Percentiles rank a stretch among this genome's conserved stretches.
phyloP scores from a whole-genome alignment of 2,888 invertebrate species.

The Noctuana brunneofusca region DNA sequence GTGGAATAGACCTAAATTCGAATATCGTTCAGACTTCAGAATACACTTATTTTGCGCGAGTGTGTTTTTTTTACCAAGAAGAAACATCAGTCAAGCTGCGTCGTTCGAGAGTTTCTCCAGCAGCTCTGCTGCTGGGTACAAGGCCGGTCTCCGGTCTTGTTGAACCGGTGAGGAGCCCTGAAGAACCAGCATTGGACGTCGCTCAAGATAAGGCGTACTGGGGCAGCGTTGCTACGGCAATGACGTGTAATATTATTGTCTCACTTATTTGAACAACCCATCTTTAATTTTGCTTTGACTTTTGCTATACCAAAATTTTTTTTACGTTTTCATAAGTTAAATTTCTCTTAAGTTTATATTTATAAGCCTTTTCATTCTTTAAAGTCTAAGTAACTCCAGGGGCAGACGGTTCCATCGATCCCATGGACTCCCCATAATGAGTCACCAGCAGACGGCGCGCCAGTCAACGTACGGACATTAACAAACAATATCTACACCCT shows the following conservation, averaged over 20 bases:
- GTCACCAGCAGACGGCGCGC: slow-evolving; percentile 17
- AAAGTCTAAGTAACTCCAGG: neutral
- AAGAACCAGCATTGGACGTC: slow-evolving; percentile 77
- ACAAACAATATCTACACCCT: slow-evolving; percentile 23
- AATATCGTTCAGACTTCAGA: slow-evolving; percentile 20
- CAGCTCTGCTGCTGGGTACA: slow-evolving; percentile 82
- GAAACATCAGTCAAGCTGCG: slow-evolving; percentile 64
- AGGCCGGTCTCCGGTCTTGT: slow-evolving; percentile 78
- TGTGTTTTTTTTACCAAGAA: slow-evolving; percentile 8
- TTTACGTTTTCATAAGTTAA: too few species aligned
- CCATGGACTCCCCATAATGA: slow-evolving; percentile 19
- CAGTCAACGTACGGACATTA: slow-evolving; percentile 22
- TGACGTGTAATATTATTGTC: slow-evolving; percentile 59
- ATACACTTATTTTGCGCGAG: neutral
- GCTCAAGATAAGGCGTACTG: slow-evolving; percentile 79
- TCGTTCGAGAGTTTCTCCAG: slow-evolving; percentile 77
- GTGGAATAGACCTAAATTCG: slow-evolving; percentile 23
- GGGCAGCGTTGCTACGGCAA: slow-evolving; percentile 72
- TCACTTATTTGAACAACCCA: neutral
- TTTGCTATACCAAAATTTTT: too few species aligned
- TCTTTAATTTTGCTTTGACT: neutral
- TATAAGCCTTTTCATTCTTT: too few species aligned
- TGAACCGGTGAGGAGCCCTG: slow-evolving; percentile 74
- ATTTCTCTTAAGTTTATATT: too few species aligned
- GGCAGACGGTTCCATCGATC: slow-evolving; percentile 14